These are phyloP conservation scores for Busseola fusca DNA, from an alignment of 2,888 invertebrate genomes.

Conservation along the genomic window DNA sequence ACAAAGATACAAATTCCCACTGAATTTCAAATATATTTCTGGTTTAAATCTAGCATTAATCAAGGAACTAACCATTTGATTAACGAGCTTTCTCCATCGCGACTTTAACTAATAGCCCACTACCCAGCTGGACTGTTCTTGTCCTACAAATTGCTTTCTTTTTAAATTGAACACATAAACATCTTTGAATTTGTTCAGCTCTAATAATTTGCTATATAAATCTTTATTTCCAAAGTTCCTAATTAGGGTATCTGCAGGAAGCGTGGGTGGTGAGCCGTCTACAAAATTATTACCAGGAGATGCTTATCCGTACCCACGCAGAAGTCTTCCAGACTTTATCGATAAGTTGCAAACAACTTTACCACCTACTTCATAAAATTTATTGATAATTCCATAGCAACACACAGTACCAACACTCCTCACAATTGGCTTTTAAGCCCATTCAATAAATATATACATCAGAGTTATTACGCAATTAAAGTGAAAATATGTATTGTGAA, in stretches of 20 bases:
- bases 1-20: conserved; percentile 1
- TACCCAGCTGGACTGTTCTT: conserved; percentile 16
- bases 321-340: conserved; percentile 28
- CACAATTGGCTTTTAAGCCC: neutral
- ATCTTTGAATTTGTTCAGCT: conserved; percentile 20
- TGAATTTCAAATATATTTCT: conserved; percentile 26
- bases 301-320: conserved; percentile 42
- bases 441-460: neutral
- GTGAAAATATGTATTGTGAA: no score
- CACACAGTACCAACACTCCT: neutral
- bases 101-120: conserved; percentile 50
- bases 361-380: conserved; percentile 7
- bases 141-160: conserved; percentile 30
- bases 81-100: conserved; percentile 24
- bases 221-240: conserved; percentile 20
- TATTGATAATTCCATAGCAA: neutral
- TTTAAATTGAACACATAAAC: conserved; percentile 17
- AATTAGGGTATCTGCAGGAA: conserved; percentile 25
- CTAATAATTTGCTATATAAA: conserved; percentile 17
- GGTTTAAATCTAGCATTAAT: conserved; percentile 34
- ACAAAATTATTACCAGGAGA: conserved; percentile 38
- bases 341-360: conserved; percentile 18
- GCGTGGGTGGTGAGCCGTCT: conserved; percentile 35
- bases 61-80: conserved; percentile 43
- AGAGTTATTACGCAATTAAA: neutral